A percentile compares a stretch with the other conserved stretches of the same genome.
Conservation (phyloP, 35 echinoderm and acorn worm genomes). For the Strongylocentrotus purpuratus region DNA sequence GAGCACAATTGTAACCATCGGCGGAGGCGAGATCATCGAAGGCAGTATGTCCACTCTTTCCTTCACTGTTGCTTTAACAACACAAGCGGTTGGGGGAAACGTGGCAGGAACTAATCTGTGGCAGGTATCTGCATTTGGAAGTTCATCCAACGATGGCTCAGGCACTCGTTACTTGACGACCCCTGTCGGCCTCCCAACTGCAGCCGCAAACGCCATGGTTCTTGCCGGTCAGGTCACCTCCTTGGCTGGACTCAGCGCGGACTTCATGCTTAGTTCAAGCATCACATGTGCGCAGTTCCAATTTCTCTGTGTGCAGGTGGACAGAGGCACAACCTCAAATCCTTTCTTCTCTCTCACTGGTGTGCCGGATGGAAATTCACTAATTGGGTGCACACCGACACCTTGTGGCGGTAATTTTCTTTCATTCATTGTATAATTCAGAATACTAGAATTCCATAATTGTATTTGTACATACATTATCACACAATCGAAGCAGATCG, state of each 20-base stretch:
- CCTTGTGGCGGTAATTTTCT: not conserved
- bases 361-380: not conserved
- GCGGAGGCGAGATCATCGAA: not conserved
- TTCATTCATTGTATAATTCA: not conserved
- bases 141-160: not conserved
- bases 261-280: not conserved
- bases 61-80: not conserved
- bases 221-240: not conserved
- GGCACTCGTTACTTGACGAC: not conserved
- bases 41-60: not conserved
- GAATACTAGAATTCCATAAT: no score
- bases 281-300: slow-evolving; percentile 32
- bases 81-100: not conserved
- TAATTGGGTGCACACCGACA: not conserved
- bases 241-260: not conserved
- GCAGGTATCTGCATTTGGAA: slow-evolving; percentile 12
- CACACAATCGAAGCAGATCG: no score
- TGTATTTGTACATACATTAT: no score
- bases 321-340: not conserved
- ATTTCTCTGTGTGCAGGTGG: slow-evolving; percentile 13
- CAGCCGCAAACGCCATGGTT: not conserved
- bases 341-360: not conserved
- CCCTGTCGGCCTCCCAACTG: not conserved
- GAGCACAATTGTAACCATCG: not conserved
- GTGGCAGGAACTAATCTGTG: not conserved